Percentiles rank a stretch among this genome's conserved stretches.
Evolutionary conservation across 2,888 invertebrate species (phyloP).

Genomic region (Colostygia pectinataria): DNA sequence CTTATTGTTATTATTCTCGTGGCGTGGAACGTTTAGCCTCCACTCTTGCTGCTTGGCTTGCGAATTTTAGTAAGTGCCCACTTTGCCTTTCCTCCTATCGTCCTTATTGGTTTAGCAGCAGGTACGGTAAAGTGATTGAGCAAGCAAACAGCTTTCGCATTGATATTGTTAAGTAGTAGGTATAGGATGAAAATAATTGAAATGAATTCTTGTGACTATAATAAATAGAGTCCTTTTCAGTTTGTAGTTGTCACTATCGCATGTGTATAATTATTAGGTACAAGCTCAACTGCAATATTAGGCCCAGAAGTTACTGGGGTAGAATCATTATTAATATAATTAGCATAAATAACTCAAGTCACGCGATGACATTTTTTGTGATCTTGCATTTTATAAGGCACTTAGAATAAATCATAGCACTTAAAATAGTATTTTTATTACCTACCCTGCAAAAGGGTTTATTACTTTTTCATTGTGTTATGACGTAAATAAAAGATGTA

Average conservation of each 20-base stretch:
- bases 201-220: too few relatives aligned
- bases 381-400: conserved; percentile 1
- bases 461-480: not conserved
- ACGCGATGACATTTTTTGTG: conserved; percentile 42
- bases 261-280: conserved; percentile 9
- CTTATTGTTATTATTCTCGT: too few relatives aligned
- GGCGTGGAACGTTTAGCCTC: too few relatives aligned
- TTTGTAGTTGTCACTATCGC: not conserved
- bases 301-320: conserved; percentile 30
- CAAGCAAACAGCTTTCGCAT: too few relatives aligned
- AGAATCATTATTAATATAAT: conserved; percentile 41
- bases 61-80: too few relatives aligned
- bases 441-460: not conserved
- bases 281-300: conserved; percentile 31
- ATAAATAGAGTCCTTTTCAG: not conserved
- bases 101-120: not conserved
- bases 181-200: too few relatives aligned
- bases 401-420: conserved; percentile 10
- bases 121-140: too few relatives aligned
- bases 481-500: not conserved
- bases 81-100: too few relatives aligned
- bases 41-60: too few relatives aligned
- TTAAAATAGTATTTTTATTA: conserved; percentile 1
- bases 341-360: conserved; percentile 47
- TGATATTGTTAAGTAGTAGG: too few relatives aligned